Evolutionary conservation across 1,140 invertebrate genomes (phyloP).

Genomic region (Scylla paramamosain): DNA sequence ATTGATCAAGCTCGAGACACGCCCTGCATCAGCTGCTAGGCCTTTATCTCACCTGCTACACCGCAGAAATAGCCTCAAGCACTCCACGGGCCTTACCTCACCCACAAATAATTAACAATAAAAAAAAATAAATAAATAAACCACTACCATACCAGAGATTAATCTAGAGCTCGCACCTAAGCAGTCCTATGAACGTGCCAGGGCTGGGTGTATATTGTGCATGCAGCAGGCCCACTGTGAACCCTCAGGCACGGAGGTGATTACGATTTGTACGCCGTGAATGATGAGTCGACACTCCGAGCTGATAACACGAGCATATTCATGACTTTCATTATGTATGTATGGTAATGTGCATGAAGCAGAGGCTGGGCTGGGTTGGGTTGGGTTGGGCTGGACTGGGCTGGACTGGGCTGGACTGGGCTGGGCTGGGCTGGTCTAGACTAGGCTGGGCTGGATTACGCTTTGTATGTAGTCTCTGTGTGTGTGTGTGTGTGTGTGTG

Average conservation of each 20-base stretch:
- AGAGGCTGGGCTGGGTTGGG: too few relatives aligned
- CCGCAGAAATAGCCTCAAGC: too few relatives aligned
- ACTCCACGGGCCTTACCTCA: too few relatives aligned
- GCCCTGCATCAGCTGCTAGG: too few relatives aligned
- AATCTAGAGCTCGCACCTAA: background rate
- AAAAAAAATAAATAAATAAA: background rate
- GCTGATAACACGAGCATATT: background rate
- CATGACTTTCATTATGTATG: background rate
- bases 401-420: too few relatives aligned
- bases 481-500: too few relatives aligned
- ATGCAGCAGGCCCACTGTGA: background rate
- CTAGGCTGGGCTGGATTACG: too few relatives aligned
- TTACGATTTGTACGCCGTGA: constrained; percentile 13
- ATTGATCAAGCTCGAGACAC: too few relatives aligned
- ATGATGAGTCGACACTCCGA: background rate
- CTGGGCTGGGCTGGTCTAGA: too few relatives aligned
- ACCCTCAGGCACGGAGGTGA: constrained; percentile 7
- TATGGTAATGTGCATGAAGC: background rate
- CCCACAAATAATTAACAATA: background rate
- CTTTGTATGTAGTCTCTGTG: background rate
- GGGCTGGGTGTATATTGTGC: background rate
- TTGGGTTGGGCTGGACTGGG: too few relatives aligned
- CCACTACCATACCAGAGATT: background rate
- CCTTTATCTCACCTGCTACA: too few relatives aligned
- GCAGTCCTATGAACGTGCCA: background rate